phyloP scores from a whole-genome alignment of 2,113 vertebrate genomes.

The Pelusios castaneus region DNA sequence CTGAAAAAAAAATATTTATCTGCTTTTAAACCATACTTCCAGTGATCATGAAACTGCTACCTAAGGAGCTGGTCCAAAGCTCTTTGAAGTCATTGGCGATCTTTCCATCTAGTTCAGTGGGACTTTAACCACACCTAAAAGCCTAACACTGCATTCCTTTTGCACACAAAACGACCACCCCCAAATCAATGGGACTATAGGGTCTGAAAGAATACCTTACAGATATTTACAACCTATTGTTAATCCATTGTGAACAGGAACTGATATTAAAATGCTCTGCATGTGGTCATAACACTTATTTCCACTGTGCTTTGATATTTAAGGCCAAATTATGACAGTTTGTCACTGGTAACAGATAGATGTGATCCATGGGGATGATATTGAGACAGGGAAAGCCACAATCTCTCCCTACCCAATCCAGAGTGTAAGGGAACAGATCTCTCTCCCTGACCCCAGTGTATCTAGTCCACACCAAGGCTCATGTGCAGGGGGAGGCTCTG shows the following conservation, averaged over 20 bases:
- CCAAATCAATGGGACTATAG: background rate
- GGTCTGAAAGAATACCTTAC: background rate
- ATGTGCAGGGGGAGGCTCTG: background rate
- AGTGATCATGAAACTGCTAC: background rate
- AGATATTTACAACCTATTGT: background rate
- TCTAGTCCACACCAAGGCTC: rapidly evolving
- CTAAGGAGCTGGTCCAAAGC: background rate
- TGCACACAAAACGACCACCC: background rate
- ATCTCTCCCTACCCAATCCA: background rate
- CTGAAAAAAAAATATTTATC: background rate
- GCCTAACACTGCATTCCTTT: rapidly evolving
- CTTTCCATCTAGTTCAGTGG: background rate
- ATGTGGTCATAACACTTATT: background rate
- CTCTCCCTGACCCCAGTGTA: rapidly evolving
- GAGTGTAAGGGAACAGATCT: background rate
- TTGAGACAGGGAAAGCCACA: background rate
- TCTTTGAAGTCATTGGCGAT: background rate
- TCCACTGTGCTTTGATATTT: background rate
- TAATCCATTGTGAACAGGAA: background rate
- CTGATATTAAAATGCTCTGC: background rate
- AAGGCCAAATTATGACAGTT: background rate
- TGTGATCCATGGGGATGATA: background rate
- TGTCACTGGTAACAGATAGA: background rate
- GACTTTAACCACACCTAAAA: background rate
- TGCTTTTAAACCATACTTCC: background rate